Evolutionary conservation across 2,888 invertebrate genomes (phyloP).

Genomic region (Xestia xanthographa): DNA sequence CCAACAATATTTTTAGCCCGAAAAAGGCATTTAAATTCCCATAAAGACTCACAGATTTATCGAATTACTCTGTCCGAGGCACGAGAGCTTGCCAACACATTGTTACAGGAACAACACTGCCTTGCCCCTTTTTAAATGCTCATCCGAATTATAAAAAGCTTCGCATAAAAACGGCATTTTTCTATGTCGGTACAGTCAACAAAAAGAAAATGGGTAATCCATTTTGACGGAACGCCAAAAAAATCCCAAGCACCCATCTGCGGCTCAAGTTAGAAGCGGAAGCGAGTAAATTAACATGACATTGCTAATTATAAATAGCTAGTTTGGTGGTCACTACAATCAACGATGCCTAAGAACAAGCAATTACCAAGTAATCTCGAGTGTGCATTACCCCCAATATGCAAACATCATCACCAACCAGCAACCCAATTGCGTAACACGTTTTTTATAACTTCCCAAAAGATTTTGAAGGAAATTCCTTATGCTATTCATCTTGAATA

Average conservation of each 20-base stretch:
- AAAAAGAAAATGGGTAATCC: constrained; percentile 78
- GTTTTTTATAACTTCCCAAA: not conserved
- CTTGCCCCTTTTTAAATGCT: constrained; percentile 51
- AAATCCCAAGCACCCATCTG: constrained; percentile 64
- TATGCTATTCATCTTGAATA: not conserved
- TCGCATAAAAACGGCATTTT: constrained; percentile 69
- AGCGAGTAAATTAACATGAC: constrained; percentile 54
- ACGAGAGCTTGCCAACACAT: constrained; percentile 36
- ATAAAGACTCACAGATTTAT: constrained; percentile 37
- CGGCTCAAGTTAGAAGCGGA: constrained; percentile 55
- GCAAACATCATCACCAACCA: not conserved
- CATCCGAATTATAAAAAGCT: constrained; percentile 66
- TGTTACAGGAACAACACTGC: not conserved
- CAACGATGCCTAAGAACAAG: not conserved
- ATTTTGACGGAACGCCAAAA: constrained; percentile 76
- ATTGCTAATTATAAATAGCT: not conserved
- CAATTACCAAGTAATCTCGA: not conserved
- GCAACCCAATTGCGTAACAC: not conserved
- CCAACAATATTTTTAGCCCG: not conserved
- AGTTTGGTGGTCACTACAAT: not conserved
- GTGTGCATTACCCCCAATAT: not conserved
- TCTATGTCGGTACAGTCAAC: constrained; percentile 70
- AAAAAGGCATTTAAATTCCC: constrained; percentile 21
- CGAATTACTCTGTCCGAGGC: constrained; percentile 13
- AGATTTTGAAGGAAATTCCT: not conserved